These are phyloP conservation scores for Harpalus rubripes DNA, from an alignment of 2,888 invertebrate genomes.

Conservation along the genomic window DNA sequence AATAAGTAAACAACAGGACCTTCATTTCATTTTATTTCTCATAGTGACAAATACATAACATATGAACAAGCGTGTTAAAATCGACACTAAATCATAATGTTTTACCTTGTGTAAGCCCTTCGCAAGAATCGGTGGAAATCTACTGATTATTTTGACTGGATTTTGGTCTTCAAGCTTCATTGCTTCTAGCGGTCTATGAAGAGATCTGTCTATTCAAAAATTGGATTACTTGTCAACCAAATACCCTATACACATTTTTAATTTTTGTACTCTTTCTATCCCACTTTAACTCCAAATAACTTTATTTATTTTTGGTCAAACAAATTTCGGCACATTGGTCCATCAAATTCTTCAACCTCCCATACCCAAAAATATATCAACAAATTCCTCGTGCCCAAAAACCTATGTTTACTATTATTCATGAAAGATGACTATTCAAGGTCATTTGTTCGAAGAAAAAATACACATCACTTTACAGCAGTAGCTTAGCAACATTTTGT, in stretches of 20 bases:
- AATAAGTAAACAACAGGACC: constrained; percentile 4
- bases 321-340: too few species aligned
- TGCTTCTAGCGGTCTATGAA: constrained; percentile 24
- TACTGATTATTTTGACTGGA: constrained; percentile 41
- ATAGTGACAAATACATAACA: constrained; percentile 21
- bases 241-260: background rate
- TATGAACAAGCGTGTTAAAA: constrained; percentile 18
- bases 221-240: constrained; percentile 13
- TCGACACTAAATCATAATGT: background rate
- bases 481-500: too few species aligned
- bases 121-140: constrained; percentile 48
- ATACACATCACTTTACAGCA: too few species aligned
- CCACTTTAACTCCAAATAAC: background rate
- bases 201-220: constrained; percentile 47
- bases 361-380: too few species aligned
- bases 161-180: constrained; percentile 10
- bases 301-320: too few species aligned
- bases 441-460: too few species aligned
- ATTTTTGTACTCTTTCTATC: background rate
- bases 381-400: too few species aligned
- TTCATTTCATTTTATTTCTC: background rate
- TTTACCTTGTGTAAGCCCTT: constrained; percentile 42
- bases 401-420: too few species aligned
- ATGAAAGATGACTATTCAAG: too few species aligned
- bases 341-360: too few species aligned